Conservation (phyloP, 2,797 vertebrate species). For the Phataginus tricuspis region DNA sequence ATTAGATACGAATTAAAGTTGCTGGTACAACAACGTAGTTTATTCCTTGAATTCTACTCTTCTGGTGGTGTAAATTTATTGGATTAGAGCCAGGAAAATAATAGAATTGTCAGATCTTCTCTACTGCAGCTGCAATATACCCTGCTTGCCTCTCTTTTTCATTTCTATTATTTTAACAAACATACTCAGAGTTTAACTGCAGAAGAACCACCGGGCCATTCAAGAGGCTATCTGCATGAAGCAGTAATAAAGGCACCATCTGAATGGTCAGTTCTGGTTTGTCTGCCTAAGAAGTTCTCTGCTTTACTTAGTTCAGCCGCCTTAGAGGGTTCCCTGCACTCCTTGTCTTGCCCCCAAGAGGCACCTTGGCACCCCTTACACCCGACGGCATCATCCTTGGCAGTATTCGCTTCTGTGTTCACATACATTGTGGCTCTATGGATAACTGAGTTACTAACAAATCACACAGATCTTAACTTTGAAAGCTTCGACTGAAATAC, state of each 20-base stretch:
- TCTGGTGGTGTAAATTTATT: constrained; percentile 73
- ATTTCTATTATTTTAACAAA: constrained; percentile 66
- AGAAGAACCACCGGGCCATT: constrained; percentile 56
- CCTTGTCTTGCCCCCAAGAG: neutral
- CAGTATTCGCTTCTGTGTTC: neutral
- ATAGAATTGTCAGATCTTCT: constrained; percentile 79
- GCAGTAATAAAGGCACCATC: constrained; percentile 42
- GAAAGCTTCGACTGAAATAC: constrained; percentile 47
- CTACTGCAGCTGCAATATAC: constrained; percentile 31
- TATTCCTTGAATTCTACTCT: constrained; percentile 54
- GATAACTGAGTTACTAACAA: neutral
- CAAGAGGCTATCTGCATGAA: constrained; percentile 49
- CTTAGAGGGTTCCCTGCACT: neutral
- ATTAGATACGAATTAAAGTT: constrained; percentile 49
- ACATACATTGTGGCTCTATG: neutral
- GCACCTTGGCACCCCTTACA: neutral
- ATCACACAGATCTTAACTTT: constrained; percentile 38
- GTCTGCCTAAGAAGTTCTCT: neutral
- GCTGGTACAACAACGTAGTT: neutral
- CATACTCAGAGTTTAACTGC: constrained; percentile 27
- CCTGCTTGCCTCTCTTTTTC: constrained; percentile 43
- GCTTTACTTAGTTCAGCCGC: constrained; percentile 1
- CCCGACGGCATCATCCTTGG: neutral
- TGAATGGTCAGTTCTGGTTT: neutral
- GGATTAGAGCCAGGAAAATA: constrained; percentile 78